Base-by-base conservation (phyloP, 2,888 invertebrate genomes). In the Orchestes rusci region DNA sequence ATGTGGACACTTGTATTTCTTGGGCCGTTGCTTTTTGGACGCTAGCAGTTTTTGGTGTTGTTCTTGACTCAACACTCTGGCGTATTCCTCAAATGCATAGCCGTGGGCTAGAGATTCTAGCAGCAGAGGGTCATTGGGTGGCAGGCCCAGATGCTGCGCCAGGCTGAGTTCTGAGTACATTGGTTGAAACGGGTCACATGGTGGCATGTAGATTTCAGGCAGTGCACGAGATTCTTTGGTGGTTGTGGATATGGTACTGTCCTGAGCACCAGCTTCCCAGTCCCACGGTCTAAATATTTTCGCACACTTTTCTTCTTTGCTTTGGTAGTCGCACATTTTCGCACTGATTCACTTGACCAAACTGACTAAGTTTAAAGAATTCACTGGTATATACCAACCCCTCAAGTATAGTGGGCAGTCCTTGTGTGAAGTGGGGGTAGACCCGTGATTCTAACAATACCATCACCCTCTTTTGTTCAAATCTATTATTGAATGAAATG, bases 1-100 rank as follows among this genome's bases (percentile, higher is more conserved):
- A 59, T 89, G 84, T 0, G 87, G 84, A 60, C 95, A 94, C 55
- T 88, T 82, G 68, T 93, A 94, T 61, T 90, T 90, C 68, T 91
- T 90, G 1, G 93, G 92, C 1, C 91, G 73, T 56, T 87, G 81
- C 59, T 90, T 87, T 53, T 82, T 74, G 0, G 80, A 71, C 56
- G 78, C 81, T 3, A 81, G 55, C 1, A 80, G 67, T 59, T 82
- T 82, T 0, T 78, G 72, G 58, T 82, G 82, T 49, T 81, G 82
- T 58, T 83, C 83, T 65, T 83, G 82, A 27, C 77, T 79, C 35
- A 83, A 63, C 36, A 83, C 79, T 50, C 83, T 73, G 0, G 79
- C 79, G 60, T 82, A 83, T 61, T 83, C 83, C 54, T 83, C 82
- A 73, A 82, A 74, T 0, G 81, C 74, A 57, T 77, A 65, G 10